phyloP scores from a whole-genome alignment of 1,140 invertebrate genomes.

The Eciton burchellii region DNA sequence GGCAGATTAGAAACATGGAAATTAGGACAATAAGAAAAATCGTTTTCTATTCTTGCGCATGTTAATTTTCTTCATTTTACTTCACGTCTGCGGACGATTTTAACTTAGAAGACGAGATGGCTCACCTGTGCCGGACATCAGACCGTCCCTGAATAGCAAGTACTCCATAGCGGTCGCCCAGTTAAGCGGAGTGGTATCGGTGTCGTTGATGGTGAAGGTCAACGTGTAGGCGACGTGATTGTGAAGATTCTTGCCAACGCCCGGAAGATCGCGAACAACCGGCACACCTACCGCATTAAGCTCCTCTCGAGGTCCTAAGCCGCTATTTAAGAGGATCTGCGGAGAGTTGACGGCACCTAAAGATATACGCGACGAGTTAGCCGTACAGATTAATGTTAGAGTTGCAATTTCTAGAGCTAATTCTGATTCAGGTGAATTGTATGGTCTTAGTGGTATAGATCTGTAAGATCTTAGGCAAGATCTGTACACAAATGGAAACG shows the following conservation, averaged over 20 bases:
- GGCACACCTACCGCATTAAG: constrained; percentile 88
- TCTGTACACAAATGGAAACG: too few relatives aligned
- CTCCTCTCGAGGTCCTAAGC: constrained; percentile 92
- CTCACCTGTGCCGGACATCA: constrained; percentile 93
- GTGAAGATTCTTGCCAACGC: constrained; percentile 95
- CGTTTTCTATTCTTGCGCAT: too few relatives aligned
- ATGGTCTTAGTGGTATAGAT: neutral
- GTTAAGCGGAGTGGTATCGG: constrained; percentile 92
- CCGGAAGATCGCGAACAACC: constrained; percentile 91
- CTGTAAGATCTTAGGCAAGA: too few relatives aligned
- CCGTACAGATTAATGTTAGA: neutral
- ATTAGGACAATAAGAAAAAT: too few relatives aligned
- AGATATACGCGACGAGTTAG: neutral
- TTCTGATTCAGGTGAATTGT: neutral
- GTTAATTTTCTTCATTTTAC: neutral
- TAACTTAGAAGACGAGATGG: neutral
- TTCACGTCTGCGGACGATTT: neutral
- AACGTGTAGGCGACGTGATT: constrained; percentile 93
- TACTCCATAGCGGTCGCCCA: constrained; percentile 96
- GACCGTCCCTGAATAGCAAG: constrained; percentile 92
- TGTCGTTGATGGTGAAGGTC: constrained; percentile 93
- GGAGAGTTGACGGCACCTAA: constrained; percentile 92
- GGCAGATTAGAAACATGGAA: too few relatives aligned
- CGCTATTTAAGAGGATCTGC: constrained; percentile 93
- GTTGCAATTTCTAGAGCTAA: neutral